phyloP scores from a whole-genome alignment of 2,888 invertebrate species.

The Apodemia hepburni region DNA sequence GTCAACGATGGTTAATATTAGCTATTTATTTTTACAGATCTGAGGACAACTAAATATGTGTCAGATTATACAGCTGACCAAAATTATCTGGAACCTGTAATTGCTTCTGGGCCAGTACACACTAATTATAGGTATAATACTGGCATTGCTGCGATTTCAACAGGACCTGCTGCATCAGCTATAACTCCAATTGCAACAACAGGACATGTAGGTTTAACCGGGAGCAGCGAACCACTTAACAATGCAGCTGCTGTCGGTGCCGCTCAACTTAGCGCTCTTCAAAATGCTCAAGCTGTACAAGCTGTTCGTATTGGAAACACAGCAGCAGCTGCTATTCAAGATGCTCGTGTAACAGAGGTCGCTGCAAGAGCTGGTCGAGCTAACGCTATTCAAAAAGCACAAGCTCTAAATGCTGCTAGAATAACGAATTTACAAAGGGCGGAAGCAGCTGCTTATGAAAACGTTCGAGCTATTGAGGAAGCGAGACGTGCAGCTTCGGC shows the following conservation, averaged over 20 bases:
- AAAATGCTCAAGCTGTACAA: constrained; percentile 69
- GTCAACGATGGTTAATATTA: too few species aligned
- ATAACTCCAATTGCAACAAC: constrained; percentile 12
- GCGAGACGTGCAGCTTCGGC: constrained; percentile 60
- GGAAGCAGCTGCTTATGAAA: neutral
- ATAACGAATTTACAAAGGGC: neutral
- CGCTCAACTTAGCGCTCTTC: constrained; percentile 68
- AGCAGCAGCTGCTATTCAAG: constrained; percentile 68
- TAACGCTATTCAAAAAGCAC: constrained; percentile 65
- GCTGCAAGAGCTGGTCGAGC: constrained; percentile 64
- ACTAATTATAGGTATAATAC: neutral
- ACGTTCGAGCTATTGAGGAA: constrained; percentile 54
- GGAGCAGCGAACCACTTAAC: constrained; percentile 49
- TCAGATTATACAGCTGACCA: constrained; percentile 48
- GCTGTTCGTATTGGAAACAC: constrained; percentile 65
- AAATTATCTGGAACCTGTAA: constrained; percentile 38
- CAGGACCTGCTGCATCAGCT: constrained; percentile 18
- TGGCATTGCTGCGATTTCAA: neutral
- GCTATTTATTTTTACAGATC: constrained; percentile 3
- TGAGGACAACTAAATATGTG: constrained; percentile 37
- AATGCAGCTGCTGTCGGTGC: constrained; percentile 65
- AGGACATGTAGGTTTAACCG: constrained; percentile 14
- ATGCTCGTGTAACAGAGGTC: constrained; percentile 62
- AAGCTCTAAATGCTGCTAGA: constrained; percentile 54
- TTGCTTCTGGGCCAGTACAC: constrained; percentile 20